These are phyloP conservation scores for Andrena praecox DNA, from an alignment of 2,888 invertebrate species.

Conservation along the genomic window DNA sequence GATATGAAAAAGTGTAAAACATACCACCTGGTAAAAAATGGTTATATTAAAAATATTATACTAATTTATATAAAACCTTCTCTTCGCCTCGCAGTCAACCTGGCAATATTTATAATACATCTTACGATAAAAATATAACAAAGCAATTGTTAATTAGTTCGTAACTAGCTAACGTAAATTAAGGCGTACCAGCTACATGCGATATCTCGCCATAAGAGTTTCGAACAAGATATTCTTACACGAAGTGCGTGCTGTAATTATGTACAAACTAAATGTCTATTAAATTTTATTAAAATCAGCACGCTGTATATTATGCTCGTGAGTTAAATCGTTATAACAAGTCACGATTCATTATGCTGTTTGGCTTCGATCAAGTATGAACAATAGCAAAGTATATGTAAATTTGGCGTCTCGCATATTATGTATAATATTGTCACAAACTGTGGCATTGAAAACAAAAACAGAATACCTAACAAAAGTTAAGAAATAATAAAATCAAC, in stretches of 20 bases:
- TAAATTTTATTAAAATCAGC: conserved; percentile 29
- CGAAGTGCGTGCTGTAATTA: conserved; percentile 20
- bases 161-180: conserved; percentile 34
- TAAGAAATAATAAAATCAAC: conserved; percentile 30
- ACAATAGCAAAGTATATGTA: conserved; percentile 29
- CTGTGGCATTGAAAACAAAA: conserved; percentile 47
- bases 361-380: conserved; percentile 38
- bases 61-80: conserved; percentile 57
- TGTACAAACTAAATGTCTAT: conserved; percentile 28
- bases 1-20: conserved; percentile 64
- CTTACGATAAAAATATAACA: conserved; percentile 41
- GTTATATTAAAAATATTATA: conserved; percentile 66
- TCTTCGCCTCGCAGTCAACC: conserved; percentile 16
- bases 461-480: conserved; percentile 7
- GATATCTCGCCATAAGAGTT: conserved; percentile 27
- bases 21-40: conserved; percentile 56
- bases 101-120: conserved; percentile 45
- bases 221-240: conserved; percentile 23
- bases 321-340: conserved; percentile 15
- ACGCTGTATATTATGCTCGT: conserved; percentile 25
- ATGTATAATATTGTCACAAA: conserved; percentile 54
- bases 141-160: conserved; percentile 30
- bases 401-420: conserved; percentile 49
- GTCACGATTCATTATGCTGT: conserved; percentile 9
- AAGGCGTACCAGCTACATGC: not conserved